Evolutionary conservation across 2,888 invertebrate species (phyloP), one percentile per base, ranked within the genome.

Genomic region (Leptopilina syphax): DNA sequence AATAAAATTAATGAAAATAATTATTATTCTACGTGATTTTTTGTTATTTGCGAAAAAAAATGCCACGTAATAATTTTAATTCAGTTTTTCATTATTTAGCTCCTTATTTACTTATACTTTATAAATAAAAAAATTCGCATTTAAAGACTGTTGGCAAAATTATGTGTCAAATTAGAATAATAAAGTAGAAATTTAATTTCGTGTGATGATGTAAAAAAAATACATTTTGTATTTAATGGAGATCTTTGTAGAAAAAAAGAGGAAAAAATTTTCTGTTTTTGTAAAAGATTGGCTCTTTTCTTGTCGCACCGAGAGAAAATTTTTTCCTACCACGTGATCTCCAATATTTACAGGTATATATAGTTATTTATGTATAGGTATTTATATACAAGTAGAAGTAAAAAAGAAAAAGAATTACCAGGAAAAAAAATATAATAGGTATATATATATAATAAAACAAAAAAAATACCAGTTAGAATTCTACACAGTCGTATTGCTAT

Each of bases 111-210:
- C 18, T 18, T 18, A 18, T 18, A 18, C 18, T 18, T 6, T 44
- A 44, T 44, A 44, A 44, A 87, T 86, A 86, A 84, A 83, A 83
- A 84, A 85, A 85, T 81, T 77, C 84, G 86, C 82, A 88, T 87
- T 84, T 88, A 85, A 87, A 90, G 89, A 90, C 89, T 90, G 89
- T 89, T 87, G 88, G 88, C 84, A 86, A 86, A 87, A 87, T 85
- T 87, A 83, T 87, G 89, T 89, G 89, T 90, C 89, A 89, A 90
- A 88, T 88, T 89, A 89, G 88, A 83, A 70, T 80, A 60, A 13
- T 18, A 8, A n/a, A 63, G 18, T 63, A 82, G 76, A 24, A 24
- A n/a, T 65, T 77, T 65, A 24, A 66, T 76, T 81, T 54, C 54
- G 73, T 79, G 65, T 54, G 12, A 12, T 34, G 34, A 3, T 18